Base-by-base conservation (phyloP, 2,888 invertebrate genomes). In the Ormyrus thymus region DNA sequence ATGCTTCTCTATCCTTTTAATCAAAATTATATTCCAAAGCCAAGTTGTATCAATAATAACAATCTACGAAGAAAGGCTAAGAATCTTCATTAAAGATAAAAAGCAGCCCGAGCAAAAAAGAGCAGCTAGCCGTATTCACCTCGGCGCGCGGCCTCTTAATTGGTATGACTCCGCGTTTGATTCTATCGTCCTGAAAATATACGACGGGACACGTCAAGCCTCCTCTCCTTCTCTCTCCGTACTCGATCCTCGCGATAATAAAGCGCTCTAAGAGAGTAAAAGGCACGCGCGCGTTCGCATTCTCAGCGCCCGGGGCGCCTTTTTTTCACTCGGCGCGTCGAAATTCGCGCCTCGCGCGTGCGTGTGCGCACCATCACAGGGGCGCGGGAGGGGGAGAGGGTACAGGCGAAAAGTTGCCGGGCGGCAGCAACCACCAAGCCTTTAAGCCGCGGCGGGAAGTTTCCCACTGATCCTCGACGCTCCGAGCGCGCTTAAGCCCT, bases 391-490 rank as follows among this genome's bases (percentile, higher is more conserved):
- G 62, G 56, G 43, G 56, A 56, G 56, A 15, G 53, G 55, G 69
- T 64, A 48, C 15, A 53, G 86, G 87, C 86, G 87, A 88, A 89
- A 89, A 89, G 88, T 89, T 89, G 87, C 81, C 84, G 84, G 84
- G 85, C 83, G 85, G 86, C 85, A 87, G 89, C 88, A 89, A 88
- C 88, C 89, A 84, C 88, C 88, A 89, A 89, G 89, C 90, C 89
- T 87, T 90, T 90, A 90, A 89, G 89, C 90, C 89, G 86, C 83
- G 88, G 87, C 88, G 87, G 88, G 87, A 89, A 90, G 87, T 89
- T 89, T 89, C 86, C 88, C 89, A 87, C 89, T 90, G 89, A 90
- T 90, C 89, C 90, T 88, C 88, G 85, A 83, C 83, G 86, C 86
- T 82, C 84, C 59, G 84, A 82, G 82, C 83, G 86, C 87, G 86